Percentiles rank a stretch among this genome's conserved stretches.
Evolutionary conservation across 2,797 vertebrate species (phyloP).

Genomic region (Perdix hodgsoniae): DNA sequence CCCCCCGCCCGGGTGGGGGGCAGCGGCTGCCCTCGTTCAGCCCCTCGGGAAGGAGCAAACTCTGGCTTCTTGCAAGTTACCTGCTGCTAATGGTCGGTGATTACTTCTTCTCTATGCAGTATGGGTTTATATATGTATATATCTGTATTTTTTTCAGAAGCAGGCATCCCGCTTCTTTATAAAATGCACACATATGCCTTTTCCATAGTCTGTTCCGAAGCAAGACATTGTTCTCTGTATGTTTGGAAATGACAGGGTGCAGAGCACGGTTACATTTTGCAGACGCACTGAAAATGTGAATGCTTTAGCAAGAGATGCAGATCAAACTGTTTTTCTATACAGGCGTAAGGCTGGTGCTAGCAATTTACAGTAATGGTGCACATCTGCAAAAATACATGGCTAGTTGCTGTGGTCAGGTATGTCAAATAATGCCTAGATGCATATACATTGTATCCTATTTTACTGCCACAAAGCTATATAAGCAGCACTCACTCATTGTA

Average conservation of each 20-base stretch:
- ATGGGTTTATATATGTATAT: background rate
- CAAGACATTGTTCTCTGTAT: background rate
- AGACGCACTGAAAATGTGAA: background rate
- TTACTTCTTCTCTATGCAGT: background rate
- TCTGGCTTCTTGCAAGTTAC: slow-evolving; percentile 28
- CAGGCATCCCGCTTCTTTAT: background rate
- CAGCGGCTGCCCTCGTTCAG: background rate
- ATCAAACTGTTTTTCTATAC: background rate
- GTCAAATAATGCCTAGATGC: background rate
- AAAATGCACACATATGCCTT: background rate
- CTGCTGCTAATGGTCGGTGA: background rate
- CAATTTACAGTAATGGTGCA: background rate
- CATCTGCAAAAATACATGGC: background rate
- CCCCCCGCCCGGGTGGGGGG: background rate
- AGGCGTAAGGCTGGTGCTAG: background rate
- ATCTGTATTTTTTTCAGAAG: rapidly evolving
- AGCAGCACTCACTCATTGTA: background rate
- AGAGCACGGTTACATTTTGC: background rate
- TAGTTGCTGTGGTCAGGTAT: background rate
- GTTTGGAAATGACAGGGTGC: background rate
- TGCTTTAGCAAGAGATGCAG: background rate
- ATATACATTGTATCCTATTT: background rate
- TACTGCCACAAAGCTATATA: background rate
- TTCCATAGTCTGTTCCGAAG: background rate
- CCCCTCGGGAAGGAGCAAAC: background rate